Percentiles rank a stretch among this genome's conserved stretches.
These are phyloP conservation scores for Parasteatoda tepidariorum DNA, from an alignment of 1,140 invertebrate genomes.

Conservation along the genomic window DNA sequence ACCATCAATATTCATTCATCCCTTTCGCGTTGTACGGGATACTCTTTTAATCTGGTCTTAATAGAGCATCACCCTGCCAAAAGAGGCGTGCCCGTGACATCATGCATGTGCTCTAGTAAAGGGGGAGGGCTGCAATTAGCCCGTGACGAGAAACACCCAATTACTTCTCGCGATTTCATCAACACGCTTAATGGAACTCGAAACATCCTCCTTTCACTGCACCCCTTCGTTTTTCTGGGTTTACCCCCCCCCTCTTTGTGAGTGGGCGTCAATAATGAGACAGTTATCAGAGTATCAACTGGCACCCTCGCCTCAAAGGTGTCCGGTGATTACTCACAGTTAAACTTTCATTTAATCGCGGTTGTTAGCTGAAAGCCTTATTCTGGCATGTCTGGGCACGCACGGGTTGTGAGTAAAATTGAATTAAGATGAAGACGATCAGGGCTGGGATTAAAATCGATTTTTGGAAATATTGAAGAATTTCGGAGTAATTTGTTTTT, in stretches of 20 bases:
- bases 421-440: neutral
- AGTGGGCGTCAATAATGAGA: slow-evolving; percentile 42
- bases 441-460: neutral
- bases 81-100: slow-evolving; percentile 31
- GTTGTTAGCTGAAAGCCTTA: neutral
- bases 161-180: slow-evolving; percentile 48
- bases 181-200: slow-evolving; percentile 36
- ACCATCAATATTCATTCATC: neutral
- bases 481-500: too few species aligned
- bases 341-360: neutral
- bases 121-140: slow-evolving; percentile 20
- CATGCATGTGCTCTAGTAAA: neutral
- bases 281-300: slow-evolving; percentile 5
- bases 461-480: neutral
- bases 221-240: neutral
- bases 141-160: slow-evolving; percentile 43
- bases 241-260: neutral
- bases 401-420: neutral
- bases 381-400: too few species aligned
- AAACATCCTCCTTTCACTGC: slow-evolving; percentile 4
- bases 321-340: neutral
- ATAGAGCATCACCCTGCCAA: neutral
- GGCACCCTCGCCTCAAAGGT: neutral
- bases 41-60: neutral
- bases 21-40: neutral